phyloP scores from a whole-genome alignment of 1,140 invertebrate genomes.

The Asbolus verrucosus region DNA sequence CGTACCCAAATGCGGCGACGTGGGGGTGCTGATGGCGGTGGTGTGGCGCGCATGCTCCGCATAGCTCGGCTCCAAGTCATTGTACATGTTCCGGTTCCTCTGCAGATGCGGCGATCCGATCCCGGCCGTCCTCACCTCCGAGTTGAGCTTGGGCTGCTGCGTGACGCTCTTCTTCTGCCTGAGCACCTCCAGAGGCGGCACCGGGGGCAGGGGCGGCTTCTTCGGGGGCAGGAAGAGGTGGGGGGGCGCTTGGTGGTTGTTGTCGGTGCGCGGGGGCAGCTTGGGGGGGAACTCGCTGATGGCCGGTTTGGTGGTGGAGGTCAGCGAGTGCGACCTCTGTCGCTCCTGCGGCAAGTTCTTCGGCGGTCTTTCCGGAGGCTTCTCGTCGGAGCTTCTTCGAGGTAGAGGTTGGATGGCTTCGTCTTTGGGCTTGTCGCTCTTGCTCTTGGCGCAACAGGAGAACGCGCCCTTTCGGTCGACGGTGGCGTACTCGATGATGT shows the following conservation, averaged over 20 bases:
- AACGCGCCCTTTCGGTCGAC: constrained; percentile 76
- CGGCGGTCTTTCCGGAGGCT: constrained; percentile 72
- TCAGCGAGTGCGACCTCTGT: constrained; percentile 69
- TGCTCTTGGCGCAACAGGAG: constrained; percentile 74
- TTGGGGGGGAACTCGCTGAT: constrained; percentile 65
- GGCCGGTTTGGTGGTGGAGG: constrained; percentile 51
- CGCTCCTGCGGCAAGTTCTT: constrained; percentile 70
- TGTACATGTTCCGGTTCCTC: constrained; percentile 68
- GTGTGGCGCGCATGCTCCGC: constrained; percentile 38
- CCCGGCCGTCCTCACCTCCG: constrained; percentile 67
- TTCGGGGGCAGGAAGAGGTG: constrained; percentile 73
- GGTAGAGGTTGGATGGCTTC: constrained; percentile 70
- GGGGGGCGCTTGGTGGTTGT: constrained; percentile 69
- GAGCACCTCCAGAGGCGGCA: constrained; percentile 72
- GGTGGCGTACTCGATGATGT: constrained; percentile 75
- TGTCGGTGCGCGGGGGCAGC: constrained; percentile 68
- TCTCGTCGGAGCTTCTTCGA: constrained; percentile 68
- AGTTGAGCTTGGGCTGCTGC: constrained; percentile 62
- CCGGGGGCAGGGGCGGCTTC: constrained; percentile 79
- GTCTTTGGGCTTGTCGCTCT: constrained; percentile 66
- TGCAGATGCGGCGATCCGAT: constrained; percentile 72
- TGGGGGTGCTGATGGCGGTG: constrained; percentile 65
- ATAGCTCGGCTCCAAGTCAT: constrained; percentile 66
- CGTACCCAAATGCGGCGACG: constrained; percentile 66
- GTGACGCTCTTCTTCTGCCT: constrained; percentile 60